These are phyloP conservation scores for Sminthurinus aureus DNA, from an alignment of 2,888 invertebrate species.

Conservation along the genomic window DNA sequence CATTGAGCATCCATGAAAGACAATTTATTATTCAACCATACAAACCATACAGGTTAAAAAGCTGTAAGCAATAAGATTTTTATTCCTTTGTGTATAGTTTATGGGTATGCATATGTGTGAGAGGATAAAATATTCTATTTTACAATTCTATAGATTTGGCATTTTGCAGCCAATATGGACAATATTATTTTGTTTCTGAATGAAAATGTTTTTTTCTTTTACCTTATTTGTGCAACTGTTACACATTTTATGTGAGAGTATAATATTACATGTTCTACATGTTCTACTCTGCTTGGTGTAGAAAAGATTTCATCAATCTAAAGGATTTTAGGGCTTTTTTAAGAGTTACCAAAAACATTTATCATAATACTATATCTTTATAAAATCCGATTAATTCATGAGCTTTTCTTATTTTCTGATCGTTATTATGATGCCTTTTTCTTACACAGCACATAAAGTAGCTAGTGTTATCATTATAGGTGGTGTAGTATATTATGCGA, in stretches of 20 bases:
- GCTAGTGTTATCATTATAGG: too few relatives aligned
- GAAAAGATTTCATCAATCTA: not conserved
- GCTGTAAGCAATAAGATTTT: not conserved
- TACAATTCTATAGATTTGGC: not conserved
- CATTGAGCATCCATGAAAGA: too few relatives aligned
- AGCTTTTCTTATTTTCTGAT: not conserved
- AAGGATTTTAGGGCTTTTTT: not conserved
- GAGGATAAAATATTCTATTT: conserved; percentile 14
- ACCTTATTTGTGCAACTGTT: not conserved
- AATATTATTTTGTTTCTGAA: not conserved
- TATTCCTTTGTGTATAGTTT: conserved; percentile 13
- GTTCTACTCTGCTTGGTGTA: too few relatives aligned
- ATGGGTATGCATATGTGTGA: not conserved
- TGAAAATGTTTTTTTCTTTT: not conserved
- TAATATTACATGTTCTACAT: not conserved
- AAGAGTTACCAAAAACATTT: not conserved
- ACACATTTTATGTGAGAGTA: not conserved
- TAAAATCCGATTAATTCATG: not conserved
- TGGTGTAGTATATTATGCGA: too few relatives aligned
- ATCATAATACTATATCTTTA: not conserved
- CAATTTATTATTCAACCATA: conserved; percentile 12
- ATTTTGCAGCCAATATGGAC: not conserved
- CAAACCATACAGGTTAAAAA: not conserved
- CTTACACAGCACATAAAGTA: not conserved
- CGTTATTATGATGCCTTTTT: not conserved